These are phyloP conservation scores for Uloborus diversus DNA, from an alignment of 1,140 invertebrate genomes.

Conservation along the genomic window DNA sequence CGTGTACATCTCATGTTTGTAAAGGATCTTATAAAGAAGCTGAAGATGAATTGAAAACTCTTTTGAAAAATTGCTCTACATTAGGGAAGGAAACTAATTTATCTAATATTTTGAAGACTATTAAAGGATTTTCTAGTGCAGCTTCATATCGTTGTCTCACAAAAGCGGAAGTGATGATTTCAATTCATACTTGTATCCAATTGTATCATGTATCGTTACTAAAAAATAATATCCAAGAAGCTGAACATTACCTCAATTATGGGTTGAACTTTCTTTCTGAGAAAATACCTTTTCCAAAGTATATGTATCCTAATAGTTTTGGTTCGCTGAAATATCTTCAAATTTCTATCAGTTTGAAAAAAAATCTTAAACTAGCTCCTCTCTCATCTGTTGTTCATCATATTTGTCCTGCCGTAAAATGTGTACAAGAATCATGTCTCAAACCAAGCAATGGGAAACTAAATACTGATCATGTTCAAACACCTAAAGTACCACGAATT, in stretches of 20 bases:
- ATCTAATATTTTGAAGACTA: not conserved
- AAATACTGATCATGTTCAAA: not conserved
- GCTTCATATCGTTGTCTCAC: not conserved
- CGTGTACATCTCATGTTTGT: not conserved
- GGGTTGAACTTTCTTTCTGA: not conserved
- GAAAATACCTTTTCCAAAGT: not conserved
- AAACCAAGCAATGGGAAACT: not conserved
- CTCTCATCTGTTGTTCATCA: not conserved
- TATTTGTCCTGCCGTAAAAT: conserved; percentile 24
- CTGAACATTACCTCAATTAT: not conserved
- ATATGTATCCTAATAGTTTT: conserved; percentile 6
- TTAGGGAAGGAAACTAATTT: not conserved
- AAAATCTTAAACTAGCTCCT: not conserved
- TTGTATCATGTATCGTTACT: conserved; percentile 4
- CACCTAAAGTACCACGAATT: not conserved
- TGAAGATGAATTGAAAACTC: conserved; percentile 9
- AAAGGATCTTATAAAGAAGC: not conserved
- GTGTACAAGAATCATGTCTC: not conserved
- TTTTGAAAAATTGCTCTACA: conserved; percentile 1
- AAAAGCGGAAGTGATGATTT: conserved; percentile 12
- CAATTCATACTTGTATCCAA: not conserved
- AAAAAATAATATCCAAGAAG: not conserved
- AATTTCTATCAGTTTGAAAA: conserved; percentile 2
- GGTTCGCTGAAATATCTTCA: conserved; percentile 18
- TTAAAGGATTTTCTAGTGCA: not conserved